A percentile compares a stretch with the other conserved stretches of the same genome.
Conservation (phyloP, 2,113 vertebrate species). For the Pithys albifrons region DNA sequence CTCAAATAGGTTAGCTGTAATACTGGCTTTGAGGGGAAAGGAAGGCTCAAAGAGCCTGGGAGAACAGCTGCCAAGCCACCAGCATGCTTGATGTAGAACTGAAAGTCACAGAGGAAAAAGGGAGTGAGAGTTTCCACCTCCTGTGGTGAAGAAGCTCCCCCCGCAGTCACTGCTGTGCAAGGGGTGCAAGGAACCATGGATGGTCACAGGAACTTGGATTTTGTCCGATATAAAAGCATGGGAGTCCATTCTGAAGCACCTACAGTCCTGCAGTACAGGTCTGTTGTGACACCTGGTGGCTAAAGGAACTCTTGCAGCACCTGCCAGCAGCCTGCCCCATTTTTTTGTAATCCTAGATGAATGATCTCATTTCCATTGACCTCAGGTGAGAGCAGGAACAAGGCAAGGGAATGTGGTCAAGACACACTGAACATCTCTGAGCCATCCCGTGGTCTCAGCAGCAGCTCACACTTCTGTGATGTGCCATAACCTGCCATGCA, state of each 20-base stretch:
- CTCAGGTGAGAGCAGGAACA: neutral
- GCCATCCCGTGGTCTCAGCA: neutral
- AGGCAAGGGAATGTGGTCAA: neutral
- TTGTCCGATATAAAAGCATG: neutral
- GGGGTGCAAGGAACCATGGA: neutral
- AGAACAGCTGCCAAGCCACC: neutral
- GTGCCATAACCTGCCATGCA: neutral
- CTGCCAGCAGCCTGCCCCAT: neutral
- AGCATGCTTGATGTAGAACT: neutral
- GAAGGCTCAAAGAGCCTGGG: neutral
- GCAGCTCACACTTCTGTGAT: neutral
- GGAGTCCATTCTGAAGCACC: neutral
- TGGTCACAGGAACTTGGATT: neutral
- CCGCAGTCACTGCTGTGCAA: neutral
- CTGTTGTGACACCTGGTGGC: constrained; percentile 40
- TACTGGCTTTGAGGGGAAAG: neutral
- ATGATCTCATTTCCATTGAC: neutral
- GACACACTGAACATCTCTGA: neutral
- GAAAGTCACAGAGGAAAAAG: neutral
- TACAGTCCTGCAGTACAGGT: neutral
- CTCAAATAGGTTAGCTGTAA: neutral
- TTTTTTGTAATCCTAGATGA: neutral
- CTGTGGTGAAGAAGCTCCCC: neutral
- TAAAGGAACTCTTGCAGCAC: constrained; percentile 9
- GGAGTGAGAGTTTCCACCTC: neutral